Conservation (phyloP, 2,888 invertebrate species). For the Smittia aterrima region DNA sequence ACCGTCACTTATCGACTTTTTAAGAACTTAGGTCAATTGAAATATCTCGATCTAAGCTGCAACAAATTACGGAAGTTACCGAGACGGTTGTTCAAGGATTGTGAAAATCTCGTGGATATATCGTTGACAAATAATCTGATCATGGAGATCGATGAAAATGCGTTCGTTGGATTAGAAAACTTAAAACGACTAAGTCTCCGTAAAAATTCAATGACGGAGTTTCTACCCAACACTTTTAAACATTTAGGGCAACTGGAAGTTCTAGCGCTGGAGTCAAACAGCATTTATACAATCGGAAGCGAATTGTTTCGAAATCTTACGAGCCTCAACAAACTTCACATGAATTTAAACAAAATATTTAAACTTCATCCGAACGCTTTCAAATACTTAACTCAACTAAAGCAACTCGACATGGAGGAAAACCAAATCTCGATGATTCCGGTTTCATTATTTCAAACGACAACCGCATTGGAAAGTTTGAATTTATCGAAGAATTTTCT, state of each 20-base stretch:
- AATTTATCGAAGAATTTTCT: constrained; percentile 33
- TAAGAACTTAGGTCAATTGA: constrained; percentile 25
- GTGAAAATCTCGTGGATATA: constrained; percentile 30
- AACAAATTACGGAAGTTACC: constrained; percentile 37
- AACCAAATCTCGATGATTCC: background rate
- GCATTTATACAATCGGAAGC: constrained; percentile 24
- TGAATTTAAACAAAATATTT: constrained; percentile 22
- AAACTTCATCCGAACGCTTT: constrained; percentile 19
- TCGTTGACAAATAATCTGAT: constrained; percentile 31
- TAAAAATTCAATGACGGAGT: constrained; percentile 30
- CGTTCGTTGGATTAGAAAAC: constrained; percentile 24
- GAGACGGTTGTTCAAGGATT: constrained; percentile 30
- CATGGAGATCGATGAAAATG: constrained; percentile 36
- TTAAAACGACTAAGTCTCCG: constrained; percentile 1
- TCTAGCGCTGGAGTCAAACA: constrained; percentile 22
- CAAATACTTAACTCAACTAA: background rate
- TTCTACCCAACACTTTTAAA: constrained; percentile 4
- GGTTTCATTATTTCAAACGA: background rate
- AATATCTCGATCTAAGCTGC: constrained; percentile 36
- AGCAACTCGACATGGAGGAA: constrained; percentile 13
- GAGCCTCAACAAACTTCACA: constrained; percentile 8
- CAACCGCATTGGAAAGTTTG: constrained; percentile 21
- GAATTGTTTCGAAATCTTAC: background rate
- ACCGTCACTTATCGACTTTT: constrained; percentile 28
- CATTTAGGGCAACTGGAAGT: background rate